These are phyloP conservation scores for Eospalax fontanierii DNA, from an alignment of 2,797 vertebrate genomes.

Conservation along the genomic window DNA sequence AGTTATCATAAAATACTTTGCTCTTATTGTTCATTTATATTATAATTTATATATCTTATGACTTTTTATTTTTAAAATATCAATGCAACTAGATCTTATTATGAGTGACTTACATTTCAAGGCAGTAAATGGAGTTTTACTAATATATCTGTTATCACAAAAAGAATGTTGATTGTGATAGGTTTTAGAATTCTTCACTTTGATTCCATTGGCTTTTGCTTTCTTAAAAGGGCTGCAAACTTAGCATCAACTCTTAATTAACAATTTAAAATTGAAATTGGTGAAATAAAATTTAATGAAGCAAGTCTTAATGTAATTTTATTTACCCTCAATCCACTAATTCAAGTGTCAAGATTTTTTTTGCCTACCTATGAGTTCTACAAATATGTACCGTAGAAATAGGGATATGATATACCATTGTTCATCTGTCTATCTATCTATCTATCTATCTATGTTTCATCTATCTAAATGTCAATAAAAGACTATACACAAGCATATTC, in stretches of 20 bases:
- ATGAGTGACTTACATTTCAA: conserved; percentile 55
- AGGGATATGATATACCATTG: no score
- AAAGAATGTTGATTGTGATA: conserved; percentile 50
- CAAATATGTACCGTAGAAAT: background rate
- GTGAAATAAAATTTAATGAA: conserved; percentile 68
- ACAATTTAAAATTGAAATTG: conserved; percentile 62
- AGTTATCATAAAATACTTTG: conserved; percentile 25
- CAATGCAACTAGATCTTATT: conserved; percentile 8
- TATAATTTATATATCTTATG: conserved; percentile 9
- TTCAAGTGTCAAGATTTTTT: conserved; percentile 46
- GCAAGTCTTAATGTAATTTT: conserved; percentile 36
- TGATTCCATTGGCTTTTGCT: conserved; percentile 8
- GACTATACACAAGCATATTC: background rate
- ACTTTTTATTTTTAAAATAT: conserved; percentile 53
- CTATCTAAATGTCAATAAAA: background rate
- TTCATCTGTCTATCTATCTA: no score
- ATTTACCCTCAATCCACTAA: conserved; percentile 31
- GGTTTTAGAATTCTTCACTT: background rate
- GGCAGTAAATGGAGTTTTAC: background rate
- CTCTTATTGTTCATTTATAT: conserved; percentile 1
- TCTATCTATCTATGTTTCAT: no score
- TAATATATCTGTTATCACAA: conserved; percentile 47
- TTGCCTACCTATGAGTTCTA: conserved; percentile 41
- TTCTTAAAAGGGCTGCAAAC: conserved; percentile 20
- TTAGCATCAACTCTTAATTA: conserved; percentile 36